Evolutionary conservation across 2,888 invertebrate genomes (phyloP).

Genomic region (Nineta flava): DNA sequence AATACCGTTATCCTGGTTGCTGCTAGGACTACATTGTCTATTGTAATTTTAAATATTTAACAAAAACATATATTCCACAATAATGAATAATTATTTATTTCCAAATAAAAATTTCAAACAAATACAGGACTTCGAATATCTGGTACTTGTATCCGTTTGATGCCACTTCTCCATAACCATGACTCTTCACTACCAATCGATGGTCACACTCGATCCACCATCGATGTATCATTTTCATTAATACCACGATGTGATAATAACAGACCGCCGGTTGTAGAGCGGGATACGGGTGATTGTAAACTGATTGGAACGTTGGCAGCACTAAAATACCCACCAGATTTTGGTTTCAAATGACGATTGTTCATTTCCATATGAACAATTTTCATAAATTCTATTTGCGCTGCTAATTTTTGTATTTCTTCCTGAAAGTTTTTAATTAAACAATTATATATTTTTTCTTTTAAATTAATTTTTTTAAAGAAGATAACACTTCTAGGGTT

Average conservation of each 20-base stretch:
- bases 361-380: slow-evolving; percentile 89
- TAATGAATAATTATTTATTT: too few relatives aligned
- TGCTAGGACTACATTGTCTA: too few relatives aligned
- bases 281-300: slow-evolving; percentile 23
- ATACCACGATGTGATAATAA: background rate
- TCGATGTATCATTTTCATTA: background rate
- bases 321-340: slow-evolving; percentile 68
- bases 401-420: slow-evolving; percentile 79
- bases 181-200: slow-evolving; percentile 13
- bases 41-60: too few relatives aligned
- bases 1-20: too few relatives aligned
- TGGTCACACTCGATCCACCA: slow-evolving; percentile 7
- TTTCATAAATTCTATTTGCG: slow-evolving; percentile 87
- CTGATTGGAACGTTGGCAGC: slow-evolving; percentile 30
- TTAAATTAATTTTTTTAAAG: background rate
- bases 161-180: slow-evolving; percentile 16
- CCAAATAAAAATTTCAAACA: slow-evolving; percentile 12
- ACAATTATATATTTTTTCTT: too few relatives aligned
- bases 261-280: background rate
- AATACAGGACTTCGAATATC: slow-evolving; percentile 18
- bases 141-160: slow-evolving; percentile 15
- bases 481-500: too few relatives aligned
- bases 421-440: slow-evolving; percentile 38
- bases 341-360: slow-evolving; percentile 74
- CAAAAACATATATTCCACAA: too few relatives aligned